phyloP scores from a whole-genome alignment of 1,140 invertebrate genomes.

The Drosophila insularis region DNA sequence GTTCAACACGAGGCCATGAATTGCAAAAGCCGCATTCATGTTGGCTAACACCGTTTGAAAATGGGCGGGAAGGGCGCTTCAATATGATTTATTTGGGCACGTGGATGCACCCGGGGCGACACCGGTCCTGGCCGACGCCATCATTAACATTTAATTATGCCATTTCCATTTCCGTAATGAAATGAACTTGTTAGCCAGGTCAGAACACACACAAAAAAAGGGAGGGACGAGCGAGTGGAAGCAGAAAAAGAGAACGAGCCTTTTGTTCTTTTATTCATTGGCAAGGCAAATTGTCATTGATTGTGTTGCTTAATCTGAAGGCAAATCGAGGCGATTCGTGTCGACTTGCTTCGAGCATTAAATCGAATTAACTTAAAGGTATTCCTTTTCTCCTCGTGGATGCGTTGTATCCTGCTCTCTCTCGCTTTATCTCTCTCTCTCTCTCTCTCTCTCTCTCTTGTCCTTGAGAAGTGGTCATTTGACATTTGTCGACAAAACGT shows the following conservation, averaged over 20 bases:
- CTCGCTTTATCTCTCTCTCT: no score
- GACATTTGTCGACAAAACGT: constrained; percentile 80
- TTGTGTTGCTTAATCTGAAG: constrained; percentile 69
- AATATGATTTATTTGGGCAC: constrained; percentile 56
- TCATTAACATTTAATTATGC: constrained; percentile 76
- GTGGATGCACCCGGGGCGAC: constrained; percentile 48
- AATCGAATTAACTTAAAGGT: constrained; percentile 76
- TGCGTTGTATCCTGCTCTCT: background rate
- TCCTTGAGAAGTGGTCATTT: constrained; percentile 63
- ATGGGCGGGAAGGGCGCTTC: background rate
- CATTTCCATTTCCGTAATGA: constrained; percentile 66
- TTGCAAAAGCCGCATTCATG: constrained; percentile 8
- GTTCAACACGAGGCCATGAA: background rate
- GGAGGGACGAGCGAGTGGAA: no score
- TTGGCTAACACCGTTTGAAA: background rate
- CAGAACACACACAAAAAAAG: constrained; percentile 1
- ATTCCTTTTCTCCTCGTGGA: background rate
- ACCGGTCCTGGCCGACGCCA: background rate
- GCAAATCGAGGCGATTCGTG: constrained; percentile 17
- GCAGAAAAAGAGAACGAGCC: background rate
- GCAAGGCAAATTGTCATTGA: constrained; percentile 67
- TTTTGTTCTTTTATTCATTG: constrained; percentile 55
- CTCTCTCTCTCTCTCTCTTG: background rate
- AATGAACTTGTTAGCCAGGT: constrained; percentile 65
- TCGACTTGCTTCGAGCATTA: constrained; percentile 52